Percentiles rank a stretch among this genome's conserved stretches.
Evolutionary conservation across 2,888 invertebrate species (phyloP).

Genomic region (Conchocele bisecta): DNA sequence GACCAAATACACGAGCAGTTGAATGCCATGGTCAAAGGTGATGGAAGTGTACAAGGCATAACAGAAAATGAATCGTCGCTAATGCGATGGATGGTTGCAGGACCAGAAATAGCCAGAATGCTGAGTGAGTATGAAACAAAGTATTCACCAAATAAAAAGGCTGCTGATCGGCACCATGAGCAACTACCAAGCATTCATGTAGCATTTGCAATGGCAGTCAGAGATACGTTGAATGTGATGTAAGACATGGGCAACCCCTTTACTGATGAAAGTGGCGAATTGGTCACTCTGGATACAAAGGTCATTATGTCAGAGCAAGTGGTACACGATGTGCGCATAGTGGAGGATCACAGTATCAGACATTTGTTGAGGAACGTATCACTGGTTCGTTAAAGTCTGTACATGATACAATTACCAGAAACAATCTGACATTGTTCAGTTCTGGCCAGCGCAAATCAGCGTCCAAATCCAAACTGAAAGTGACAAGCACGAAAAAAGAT

Average conservation of each 20-base stretch:
- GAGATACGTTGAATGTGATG: no score
- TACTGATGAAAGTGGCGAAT: neutral
- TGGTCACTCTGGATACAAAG: slow-evolving; percentile 6
- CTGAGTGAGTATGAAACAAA: no score
- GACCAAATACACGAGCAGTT: no score
- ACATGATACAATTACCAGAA: neutral
- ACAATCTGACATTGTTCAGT: neutral
- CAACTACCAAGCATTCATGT: no score
- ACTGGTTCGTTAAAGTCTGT: neutral
- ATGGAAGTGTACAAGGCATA: no score
- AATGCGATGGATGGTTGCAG: no score
- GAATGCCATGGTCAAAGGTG: no score
- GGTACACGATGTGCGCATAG: slow-evolving; percentile 2
- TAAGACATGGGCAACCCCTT: slow-evolving; percentile 20
- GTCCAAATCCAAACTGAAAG: neutral
- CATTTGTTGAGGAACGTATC: slow-evolving; percentile 4
- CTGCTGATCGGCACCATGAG: no score
- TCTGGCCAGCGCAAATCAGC: neutral
- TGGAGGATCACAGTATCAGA: neutral
- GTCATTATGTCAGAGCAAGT: neutral
- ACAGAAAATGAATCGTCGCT: no score
- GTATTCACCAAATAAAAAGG: no score
- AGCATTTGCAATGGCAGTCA: no score
- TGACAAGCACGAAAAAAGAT: neutral
- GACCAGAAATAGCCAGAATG: no score